Evolutionary conservation across 1,140 invertebrate genomes (phyloP).

Genomic region (Aplysia californica): DNA sequence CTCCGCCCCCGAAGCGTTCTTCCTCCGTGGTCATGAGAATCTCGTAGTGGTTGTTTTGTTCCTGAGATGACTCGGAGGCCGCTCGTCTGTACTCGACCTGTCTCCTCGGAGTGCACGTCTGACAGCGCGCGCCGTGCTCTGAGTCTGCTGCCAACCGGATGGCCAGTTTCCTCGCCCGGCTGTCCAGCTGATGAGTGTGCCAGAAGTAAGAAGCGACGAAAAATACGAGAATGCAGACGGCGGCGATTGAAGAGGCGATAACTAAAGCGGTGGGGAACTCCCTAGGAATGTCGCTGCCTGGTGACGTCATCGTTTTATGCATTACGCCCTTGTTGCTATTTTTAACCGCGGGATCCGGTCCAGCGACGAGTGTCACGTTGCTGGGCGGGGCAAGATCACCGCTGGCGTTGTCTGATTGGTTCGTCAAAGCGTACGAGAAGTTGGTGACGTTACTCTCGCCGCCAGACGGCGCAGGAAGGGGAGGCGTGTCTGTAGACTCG

Average conservation of each 20-base stretch:
- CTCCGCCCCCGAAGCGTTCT: not conserved
- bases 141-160: conserved; percentile 38
- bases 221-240: conserved; percentile 40
- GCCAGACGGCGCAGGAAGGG: not conserved
- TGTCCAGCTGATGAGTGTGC: conserved; percentile 39
- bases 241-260: conserved; percentile 33
- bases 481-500: not conserved
- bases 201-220: conserved; percentile 37
- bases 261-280: conserved; percentile 39
- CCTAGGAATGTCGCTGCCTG: not conserved
- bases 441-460: not conserved
- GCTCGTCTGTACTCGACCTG: not conserved
- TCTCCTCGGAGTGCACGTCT: conserved; percentile 1
- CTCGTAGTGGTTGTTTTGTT: conserved; percentile 20
- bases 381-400: not conserved
- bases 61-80: not conserved
- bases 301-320: not conserved
- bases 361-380: not conserved
- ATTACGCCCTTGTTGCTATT: not conserved
- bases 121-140: conserved; percentile 7
- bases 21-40: conserved; percentile 19
- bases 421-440: too few species aligned
- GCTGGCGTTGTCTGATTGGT: too few species aligned
- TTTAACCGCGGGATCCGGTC: not conserved
- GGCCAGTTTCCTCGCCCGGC: conserved; percentile 36